Evolutionary conservation across 1,140 invertebrate genomes (phyloP).

Genomic region (Procambarus virginalis): DNA sequence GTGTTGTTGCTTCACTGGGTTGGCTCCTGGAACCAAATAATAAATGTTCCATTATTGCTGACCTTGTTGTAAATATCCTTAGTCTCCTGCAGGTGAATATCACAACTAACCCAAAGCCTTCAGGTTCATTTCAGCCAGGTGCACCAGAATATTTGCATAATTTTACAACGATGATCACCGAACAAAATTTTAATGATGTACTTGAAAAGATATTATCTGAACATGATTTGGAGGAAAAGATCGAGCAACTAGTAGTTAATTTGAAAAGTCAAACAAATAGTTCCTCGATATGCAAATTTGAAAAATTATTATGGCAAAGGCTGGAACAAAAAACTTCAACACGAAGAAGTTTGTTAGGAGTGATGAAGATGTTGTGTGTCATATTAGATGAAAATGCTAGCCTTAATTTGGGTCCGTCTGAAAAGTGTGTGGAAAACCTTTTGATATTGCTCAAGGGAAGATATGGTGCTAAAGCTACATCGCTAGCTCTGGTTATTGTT

Average conservation of each 20-base stretch:
- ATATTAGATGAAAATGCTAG: conserved; percentile 17
- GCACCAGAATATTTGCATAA: conserved; percentile 11
- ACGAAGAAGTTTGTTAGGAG: neutral
- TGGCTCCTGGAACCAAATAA: conserved; percentile 8
- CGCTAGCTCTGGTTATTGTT: conserved; percentile 10
- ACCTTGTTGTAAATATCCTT: conserved; percentile 31
- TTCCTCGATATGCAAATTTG: conserved; percentile 16
- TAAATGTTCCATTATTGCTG: conserved; percentile 30
- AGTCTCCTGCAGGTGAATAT: neutral
- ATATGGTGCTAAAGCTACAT: conserved; percentile 25
- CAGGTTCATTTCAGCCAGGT: conserved; percentile 30
- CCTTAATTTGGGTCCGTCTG: neutral
- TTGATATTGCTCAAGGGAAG: conserved; percentile 20
- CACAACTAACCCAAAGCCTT: neutral
- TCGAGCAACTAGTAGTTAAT: neutral
- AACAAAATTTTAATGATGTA: neutral
- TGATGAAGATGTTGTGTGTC: conserved; percentile 6
- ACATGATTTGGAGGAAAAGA: conserved; percentile 3
- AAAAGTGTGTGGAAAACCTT: conserved; percentile 23
- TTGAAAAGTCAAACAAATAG: neutral
- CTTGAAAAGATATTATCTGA: conserved; percentile 9
- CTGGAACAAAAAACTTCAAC: conserved; percentile 1
- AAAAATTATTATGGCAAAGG: conserved; percentile 21
- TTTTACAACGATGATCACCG: conserved; percentile 1
- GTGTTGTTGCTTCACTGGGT: neutral